These are phyloP conservation scores for Caenorhabditis drosophilae DNA, from an alignment of 2,888 invertebrate genomes.

Conservation along the genomic window DNA sequence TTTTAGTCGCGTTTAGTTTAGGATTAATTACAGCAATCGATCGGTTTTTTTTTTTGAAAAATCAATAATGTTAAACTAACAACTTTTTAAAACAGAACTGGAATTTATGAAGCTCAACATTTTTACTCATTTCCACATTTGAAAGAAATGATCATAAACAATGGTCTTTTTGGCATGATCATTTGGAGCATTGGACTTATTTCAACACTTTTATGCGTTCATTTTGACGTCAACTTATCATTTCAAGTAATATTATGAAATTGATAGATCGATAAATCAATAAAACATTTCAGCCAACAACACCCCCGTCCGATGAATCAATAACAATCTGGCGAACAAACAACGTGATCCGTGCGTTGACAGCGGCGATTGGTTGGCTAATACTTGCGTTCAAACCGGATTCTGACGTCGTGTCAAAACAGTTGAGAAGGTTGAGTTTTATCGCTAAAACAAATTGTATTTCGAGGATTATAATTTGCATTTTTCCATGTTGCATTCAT, in stretches of 20 bases:
- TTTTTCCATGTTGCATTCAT: too few species aligned
- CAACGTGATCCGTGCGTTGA: conserved; percentile 26
- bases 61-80: too few species aligned
- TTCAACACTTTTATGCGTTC: conserved; percentile 25
- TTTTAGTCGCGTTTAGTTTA: conserved; percentile 37
- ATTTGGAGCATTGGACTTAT: conserved; percentile 37
- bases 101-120: conserved; percentile 25
- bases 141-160: conserved; percentile 13
- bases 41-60: conserved; percentile 13
- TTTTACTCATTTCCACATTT: conserved; percentile 14
- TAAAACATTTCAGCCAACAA: conserved; percentile 10
- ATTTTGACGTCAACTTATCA: conserved; percentile 26
- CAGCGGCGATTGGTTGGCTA: conserved; percentile 29
- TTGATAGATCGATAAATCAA: background rate
- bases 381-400: conserved; percentile 37
- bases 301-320: conserved; percentile 1
- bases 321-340: conserved; percentile 29
- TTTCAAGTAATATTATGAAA: conserved; percentile 15
- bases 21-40: conserved; percentile 41
- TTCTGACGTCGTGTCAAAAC: conserved; percentile 30
- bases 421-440: conserved; percentile 22
- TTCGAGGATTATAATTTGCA: too few species aligned
- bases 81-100: too few species aligned
- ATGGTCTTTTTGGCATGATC: conserved; percentile 29
- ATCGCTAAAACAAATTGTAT: too few species aligned